These are phyloP conservation scores for Trachymyrmex septentrionalis DNA, from an alignment of 1,140 invertebrate genomes.

Conservation along the genomic window DNA sequence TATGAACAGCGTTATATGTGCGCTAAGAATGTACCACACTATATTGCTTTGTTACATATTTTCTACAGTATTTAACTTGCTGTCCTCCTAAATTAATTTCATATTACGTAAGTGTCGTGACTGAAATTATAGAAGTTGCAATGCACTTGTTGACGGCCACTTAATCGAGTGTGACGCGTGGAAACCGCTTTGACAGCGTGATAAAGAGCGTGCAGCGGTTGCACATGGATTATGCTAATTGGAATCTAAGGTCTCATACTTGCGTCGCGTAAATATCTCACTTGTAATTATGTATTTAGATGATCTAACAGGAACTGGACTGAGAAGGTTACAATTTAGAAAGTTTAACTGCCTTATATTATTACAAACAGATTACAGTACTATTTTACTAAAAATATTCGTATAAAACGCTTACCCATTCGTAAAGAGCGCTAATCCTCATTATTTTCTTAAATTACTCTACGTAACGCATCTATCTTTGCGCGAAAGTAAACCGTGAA, in stretches of 20 bases:
- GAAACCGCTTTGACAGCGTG: slow-evolving; percentile 36
- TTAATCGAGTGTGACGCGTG: slow-evolving; percentile 50
- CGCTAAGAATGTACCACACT: neutral
- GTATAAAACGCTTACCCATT: neutral
- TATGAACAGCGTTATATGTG: neutral
- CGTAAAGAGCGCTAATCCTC: neutral
- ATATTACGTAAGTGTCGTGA: slow-evolving; percentile 14
- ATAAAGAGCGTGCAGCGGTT: slow-evolving; percentile 45
- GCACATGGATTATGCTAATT: slow-evolving; percentile 55
- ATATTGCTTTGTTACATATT: neutral
- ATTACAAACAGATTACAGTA: neutral
- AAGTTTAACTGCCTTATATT: neutral
- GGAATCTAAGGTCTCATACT: slow-evolving; percentile 49
- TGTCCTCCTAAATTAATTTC: slow-evolving; percentile 10
- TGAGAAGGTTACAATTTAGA: neutral
- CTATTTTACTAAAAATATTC: neutral
- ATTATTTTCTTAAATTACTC: slow-evolving; percentile 35
- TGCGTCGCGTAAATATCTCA: slow-evolving; percentile 35
- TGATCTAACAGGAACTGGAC: neutral
- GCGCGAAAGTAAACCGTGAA: slow-evolving; percentile 31
- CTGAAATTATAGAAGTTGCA: slow-evolving; percentile 19
- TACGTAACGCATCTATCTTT: slow-evolving; percentile 45
- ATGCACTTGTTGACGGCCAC: slow-evolving; percentile 31
- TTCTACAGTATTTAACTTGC: neutral
- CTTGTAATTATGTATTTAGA: slow-evolving; percentile 35